phyloP scores from a whole-genome alignment of 2,797 vertebrate species.

The Platalea minor region DNA sequence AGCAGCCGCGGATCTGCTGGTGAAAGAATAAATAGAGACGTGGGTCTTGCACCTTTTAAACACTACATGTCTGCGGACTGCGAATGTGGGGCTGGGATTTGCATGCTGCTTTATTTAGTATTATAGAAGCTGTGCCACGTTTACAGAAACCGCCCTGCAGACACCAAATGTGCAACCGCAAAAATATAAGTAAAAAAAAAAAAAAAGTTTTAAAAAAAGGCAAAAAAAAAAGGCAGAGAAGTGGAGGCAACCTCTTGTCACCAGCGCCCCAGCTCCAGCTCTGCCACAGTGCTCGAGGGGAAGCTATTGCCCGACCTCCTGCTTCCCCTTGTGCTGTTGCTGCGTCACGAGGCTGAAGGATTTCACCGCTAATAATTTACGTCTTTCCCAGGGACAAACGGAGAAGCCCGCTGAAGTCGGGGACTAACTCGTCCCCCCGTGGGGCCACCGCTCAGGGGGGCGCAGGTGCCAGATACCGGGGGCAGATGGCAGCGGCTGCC shows the following conservation, averaged over 20 bases:
- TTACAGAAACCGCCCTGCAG: constrained; percentile 21
- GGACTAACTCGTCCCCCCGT: fast-evolving
- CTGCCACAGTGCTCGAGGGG: neutral
- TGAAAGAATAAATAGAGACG: neutral
- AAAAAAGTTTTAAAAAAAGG: neutral
- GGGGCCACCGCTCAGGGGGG: fast-evolving
- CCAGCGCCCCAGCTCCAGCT: neutral
- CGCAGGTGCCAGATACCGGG: neutral
- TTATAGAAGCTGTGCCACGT: neutral
- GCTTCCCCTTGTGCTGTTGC: neutral
- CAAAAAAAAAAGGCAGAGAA: neutral
- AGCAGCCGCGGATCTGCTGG: neutral
- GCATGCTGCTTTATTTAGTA: constrained; percentile 34
- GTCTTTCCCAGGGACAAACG: neutral
- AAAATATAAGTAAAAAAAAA: neutral
- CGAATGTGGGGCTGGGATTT: neutral
- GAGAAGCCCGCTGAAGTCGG: neutral
- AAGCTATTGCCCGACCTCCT: neutral
- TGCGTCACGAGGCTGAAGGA: fast-evolving
- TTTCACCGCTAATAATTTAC: neutral
- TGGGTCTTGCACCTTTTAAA: constrained; percentile 45
- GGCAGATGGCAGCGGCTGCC: neutral
- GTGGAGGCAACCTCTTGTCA: neutral
- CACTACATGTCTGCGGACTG: neutral
- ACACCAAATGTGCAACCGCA: neutral